Evolutionary conservation across 2,888 invertebrate genomes (phyloP).

Genomic region (Pteria penguin): DNA sequence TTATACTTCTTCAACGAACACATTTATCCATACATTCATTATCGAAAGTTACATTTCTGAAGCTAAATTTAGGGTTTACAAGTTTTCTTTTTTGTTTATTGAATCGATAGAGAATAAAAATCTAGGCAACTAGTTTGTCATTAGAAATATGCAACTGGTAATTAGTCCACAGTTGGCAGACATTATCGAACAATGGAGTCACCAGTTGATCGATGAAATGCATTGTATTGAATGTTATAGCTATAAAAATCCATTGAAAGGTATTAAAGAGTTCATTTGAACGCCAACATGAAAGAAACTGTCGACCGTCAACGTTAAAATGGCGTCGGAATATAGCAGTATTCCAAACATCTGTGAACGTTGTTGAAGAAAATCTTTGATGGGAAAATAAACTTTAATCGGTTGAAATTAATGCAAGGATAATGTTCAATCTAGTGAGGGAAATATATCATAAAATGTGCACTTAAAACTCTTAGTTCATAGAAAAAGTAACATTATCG

Average conservation of each 20-base stretch:
- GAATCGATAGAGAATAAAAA: too few relatives aligned
- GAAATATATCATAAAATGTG: conserved; percentile 36
- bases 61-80: too few relatives aligned
- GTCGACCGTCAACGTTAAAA: conserved; percentile 23
- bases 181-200: neutral
- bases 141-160: conserved; percentile 2
- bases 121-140: neutral
- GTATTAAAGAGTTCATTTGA: conserved; percentile 32
- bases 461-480: conserved; percentile 20
- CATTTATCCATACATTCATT: too few relatives aligned
- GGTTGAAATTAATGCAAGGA: conserved; percentile 27
- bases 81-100: too few relatives aligned
- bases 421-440: conserved; percentile 28
- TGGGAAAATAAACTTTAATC: conserved; percentile 34
- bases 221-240: conserved; percentile 1
- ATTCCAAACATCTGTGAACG: conserved; percentile 33
- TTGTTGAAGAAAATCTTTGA: conserved; percentile 35
- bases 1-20: too few relatives aligned
- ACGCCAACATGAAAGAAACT: conserved; percentile 23
- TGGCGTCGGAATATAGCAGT: conserved; percentile 25
- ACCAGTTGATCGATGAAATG: neutral
- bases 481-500: neutral
- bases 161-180: conserved; percentile 17
- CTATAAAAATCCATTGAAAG: conserved; percentile 23
- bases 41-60: too few relatives aligned